phyloP scores from a whole-genome alignment of 2,113 vertebrate genomes.

The Pomatostomus ruficeps region DNA sequence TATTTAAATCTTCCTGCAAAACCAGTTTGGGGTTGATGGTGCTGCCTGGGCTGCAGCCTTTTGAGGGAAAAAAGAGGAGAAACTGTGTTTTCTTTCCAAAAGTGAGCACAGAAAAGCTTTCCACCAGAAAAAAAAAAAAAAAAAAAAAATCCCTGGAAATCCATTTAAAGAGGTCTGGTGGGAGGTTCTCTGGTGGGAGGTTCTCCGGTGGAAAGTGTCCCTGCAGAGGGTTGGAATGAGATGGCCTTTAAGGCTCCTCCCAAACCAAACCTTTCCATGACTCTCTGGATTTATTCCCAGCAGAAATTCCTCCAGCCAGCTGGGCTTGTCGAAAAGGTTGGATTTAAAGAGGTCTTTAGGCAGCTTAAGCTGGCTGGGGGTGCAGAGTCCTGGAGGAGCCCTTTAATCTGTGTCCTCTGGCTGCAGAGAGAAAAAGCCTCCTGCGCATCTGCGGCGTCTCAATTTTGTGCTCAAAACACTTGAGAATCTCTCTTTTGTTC shows the following conservation, averaged over 20 bases:
- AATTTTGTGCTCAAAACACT: constrained; percentile 4
- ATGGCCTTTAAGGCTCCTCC: not conserved
- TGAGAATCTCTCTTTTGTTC: constrained; percentile 32
- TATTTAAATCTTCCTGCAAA: not conserved
- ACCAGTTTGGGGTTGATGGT: fast-evolving
- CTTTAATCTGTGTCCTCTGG: not conserved
- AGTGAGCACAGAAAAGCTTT: not conserved
- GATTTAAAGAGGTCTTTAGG: not conserved
- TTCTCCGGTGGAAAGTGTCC: not conserved
- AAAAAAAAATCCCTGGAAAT: not conserved
- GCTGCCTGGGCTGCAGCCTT: not conserved
- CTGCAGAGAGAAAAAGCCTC: not conserved
- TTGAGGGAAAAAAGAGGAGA: not conserved
- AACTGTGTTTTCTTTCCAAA: not conserved
- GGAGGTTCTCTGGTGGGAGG: not conserved
- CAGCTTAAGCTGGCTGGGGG: not conserved
- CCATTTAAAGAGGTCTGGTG: not conserved
- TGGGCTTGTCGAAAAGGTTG: fast-evolving
- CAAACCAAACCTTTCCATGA: not conserved
- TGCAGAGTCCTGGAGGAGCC: not conserved
- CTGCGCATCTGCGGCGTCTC: not conserved
- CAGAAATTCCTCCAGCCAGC: not conserved
- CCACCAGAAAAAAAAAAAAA: not conserved
- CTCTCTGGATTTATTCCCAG: not conserved
- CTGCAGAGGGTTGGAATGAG: not conserved